A percentile compares a stretch with the other conserved stretches of the same genome.
Evolutionary conservation across 2,888 invertebrate species (phyloP).

Genomic region (Dryococelus australis): DNA sequence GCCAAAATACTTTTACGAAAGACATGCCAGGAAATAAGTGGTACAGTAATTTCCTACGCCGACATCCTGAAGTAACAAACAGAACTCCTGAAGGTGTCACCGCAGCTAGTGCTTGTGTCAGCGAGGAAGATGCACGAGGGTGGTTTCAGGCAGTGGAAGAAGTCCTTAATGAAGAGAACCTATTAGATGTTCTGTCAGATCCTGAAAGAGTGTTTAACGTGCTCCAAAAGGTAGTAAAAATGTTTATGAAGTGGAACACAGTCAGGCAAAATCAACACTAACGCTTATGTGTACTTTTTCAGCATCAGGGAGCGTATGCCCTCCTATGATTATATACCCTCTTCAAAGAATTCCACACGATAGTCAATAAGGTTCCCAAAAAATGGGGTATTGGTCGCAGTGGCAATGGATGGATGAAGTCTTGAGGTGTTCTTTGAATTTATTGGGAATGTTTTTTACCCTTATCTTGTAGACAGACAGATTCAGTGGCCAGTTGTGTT

Average conservation of each 20-base stretch:
- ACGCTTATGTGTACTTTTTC: constrained; percentile 29
- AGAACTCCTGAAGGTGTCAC: constrained; percentile 30
- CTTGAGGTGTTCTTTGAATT: constrained; percentile 22
- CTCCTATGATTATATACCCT: constrained; percentile 32
- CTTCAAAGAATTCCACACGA: constrained; percentile 27
- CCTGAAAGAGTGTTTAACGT: constrained; percentile 53
- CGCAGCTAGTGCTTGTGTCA: constrained; percentile 53
- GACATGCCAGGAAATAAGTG: too few relatives aligned
- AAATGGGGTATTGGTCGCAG: constrained; percentile 27
- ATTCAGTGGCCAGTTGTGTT: constrained; percentile 22
- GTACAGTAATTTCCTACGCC: too few relatives aligned
- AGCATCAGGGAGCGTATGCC: constrained; percentile 27
- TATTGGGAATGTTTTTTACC: constrained; percentile 13
- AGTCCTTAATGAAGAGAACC: neutral
- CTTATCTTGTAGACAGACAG: neutral
- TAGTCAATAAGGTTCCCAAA: constrained; percentile 28
- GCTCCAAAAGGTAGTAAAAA: constrained; percentile 48
- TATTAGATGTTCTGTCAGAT: constrained; percentile 46
- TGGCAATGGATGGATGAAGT: constrained; percentile 31
- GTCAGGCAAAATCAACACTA: constrained; percentile 45
- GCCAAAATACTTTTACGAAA: too few relatives aligned
- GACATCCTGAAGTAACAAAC: too few relatives aligned
- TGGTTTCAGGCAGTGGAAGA: neutral
- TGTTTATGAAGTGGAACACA: constrained; percentile 55
- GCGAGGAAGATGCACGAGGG: too few relatives aligned